Conservation (phyloP, 2,113 vertebrate species). For the Delphinapterus leucas region DNA sequence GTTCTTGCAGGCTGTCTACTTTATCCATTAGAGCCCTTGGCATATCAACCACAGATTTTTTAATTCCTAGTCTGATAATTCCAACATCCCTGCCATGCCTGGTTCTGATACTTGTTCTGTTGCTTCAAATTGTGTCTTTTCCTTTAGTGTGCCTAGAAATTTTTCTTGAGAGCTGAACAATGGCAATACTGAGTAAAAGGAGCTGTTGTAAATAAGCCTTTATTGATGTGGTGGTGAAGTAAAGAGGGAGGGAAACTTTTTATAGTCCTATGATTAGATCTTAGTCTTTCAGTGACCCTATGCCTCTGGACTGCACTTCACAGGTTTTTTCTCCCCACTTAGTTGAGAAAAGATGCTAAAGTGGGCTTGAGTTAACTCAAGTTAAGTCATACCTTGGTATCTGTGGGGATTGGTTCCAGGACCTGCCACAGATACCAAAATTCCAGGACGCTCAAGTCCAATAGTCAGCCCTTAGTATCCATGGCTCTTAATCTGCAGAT, state of each 20-base stretch:
- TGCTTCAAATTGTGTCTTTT: neutral
- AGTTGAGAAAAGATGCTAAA: neutral
- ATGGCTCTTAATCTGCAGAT: neutral
- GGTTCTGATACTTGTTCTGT: neutral
- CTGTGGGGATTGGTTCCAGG: neutral
- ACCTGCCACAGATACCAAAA: accelerated
- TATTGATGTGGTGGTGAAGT: neutral
- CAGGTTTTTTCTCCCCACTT: neutral
- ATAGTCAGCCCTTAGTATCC: neutral
- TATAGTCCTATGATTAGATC: neutral
- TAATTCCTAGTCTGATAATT: neutral
- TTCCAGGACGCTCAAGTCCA: neutral
- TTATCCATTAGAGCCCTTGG: neutral
- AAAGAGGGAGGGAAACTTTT: neutral
- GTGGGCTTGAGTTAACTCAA: neutral
- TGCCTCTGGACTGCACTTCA: neutral
- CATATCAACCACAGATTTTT: neutral
- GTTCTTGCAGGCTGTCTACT: neutral
- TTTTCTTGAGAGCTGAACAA: neutral
- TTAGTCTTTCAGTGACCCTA: neutral
- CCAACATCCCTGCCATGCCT: neutral
- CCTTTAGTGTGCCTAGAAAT: neutral
- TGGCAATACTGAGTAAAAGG: neutral
- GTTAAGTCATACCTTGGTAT: neutral
- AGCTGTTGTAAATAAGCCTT: neutral